These are phyloP conservation scores for Mus spicilegus DNA, from an alignment of 2,113 vertebrate species.

Conservation along the genomic window DNA sequence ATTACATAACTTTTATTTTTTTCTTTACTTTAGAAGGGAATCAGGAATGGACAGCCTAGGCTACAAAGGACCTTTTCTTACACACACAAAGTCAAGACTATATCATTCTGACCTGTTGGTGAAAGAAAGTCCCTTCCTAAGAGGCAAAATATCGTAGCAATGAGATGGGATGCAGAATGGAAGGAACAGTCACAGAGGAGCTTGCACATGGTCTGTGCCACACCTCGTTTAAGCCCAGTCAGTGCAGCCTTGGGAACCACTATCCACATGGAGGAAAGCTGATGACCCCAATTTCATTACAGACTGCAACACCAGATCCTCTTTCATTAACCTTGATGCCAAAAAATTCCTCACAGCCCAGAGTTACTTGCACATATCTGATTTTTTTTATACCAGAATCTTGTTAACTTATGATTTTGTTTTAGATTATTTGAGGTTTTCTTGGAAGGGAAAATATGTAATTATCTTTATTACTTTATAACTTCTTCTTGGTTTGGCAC, in stretches of 20 bases:
- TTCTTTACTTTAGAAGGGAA: slow-evolving; percentile 1
- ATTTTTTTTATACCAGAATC: too few species aligned
- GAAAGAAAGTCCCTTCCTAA: not conserved
- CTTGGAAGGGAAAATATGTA: not conserved
- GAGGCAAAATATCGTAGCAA: not conserved
- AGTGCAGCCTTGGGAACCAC: not conserved
- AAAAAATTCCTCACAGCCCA: not conserved
- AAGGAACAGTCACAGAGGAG: not conserved
- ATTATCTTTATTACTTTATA: not conserved
- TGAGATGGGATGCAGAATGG: not conserved
- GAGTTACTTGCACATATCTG: not conserved
- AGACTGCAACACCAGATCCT: not conserved
- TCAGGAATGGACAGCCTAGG: not conserved
- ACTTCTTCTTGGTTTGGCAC: not conserved
- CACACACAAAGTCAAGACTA: not conserved
- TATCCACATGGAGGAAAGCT: not conserved
- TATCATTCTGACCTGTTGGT: not conserved
- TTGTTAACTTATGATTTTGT: not conserved
- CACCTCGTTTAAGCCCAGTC: not conserved
- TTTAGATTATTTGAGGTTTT: not conserved
- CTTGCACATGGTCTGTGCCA: too few species aligned
- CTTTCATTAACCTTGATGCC: not conserved
- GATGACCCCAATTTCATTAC: not conserved
- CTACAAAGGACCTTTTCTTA: not conserved
- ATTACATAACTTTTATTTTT: slow-evolving; percentile 1